Conservation (phyloP, 2,888 invertebrate genomes). For the Lycocerus yunnanus region DNA sequence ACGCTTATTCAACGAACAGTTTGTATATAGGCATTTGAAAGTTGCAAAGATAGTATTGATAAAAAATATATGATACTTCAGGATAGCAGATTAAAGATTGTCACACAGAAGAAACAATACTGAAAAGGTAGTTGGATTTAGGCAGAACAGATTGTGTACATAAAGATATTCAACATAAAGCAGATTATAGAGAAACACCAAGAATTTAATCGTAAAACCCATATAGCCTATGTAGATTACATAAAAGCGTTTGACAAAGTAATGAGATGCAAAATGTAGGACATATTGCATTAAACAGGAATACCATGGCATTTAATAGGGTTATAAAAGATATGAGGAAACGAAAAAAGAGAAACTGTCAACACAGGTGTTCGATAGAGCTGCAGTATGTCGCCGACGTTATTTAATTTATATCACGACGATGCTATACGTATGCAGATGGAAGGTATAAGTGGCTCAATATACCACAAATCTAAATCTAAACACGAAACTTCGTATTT, state of each 20-base stretch:
- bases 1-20: no score
- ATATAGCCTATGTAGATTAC: neutral
- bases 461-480: no score
- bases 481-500: no score
- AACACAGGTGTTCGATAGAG: neutral
- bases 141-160: neutral
- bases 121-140: neutral
- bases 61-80: no score
- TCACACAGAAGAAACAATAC: no score
- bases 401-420: no score
- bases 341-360: neutral
- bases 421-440: no score
- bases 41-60: no score
- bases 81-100: no score
- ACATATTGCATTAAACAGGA: neutral
- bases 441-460: no score
- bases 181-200: neutral
- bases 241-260: neutral
- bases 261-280: neutral
- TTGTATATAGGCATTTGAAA: no score
- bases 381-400: no score
- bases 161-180: neutral
- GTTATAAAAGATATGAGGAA: neutral
- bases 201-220: neutral
- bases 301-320: neutral